Evolutionary conservation across 2,888 invertebrate genomes (phyloP), one percentile per base, ranked within the genome.

Genomic region (Dusona sp.): DNA sequence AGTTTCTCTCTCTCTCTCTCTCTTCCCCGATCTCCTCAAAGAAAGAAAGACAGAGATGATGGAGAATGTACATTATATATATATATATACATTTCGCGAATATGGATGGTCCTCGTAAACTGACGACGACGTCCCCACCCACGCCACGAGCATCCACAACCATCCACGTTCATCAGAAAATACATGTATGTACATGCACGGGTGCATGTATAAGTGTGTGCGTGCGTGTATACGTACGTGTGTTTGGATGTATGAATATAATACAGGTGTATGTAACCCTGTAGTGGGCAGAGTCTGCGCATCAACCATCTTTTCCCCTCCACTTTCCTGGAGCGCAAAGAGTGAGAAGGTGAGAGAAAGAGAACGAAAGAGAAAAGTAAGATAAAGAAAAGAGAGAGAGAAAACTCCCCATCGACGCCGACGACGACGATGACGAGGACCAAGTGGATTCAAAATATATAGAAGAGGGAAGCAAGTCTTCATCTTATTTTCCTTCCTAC

Each of bases 261-360:
- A 42, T 11, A 48, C 67, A 45, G 57, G 33, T 74, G 54, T 79
- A 74, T 42, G 38, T 68, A 61, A 48, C 6, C 33, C 19, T 51
- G 13, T 65, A 67, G 79, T 64, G 80, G 48, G 57, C 83, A 80
- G 86, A 86, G 86, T 88, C 88, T 91, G 93, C 93, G 93, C 92
- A 92, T 90, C 90, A 86, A 88, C 90, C 89, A 93, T 92, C 92
- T 91, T 93, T 93, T 90, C 90, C 91, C 90, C 90, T 91, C 89
- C 73, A 68, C 68, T 54, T 36, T 57, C 48, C 25, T n/a, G 45
- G 29, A 73, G 83, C 67, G 74, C 65, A 68, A 38, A 85, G 75
- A 25, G 68, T 79, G 61, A 73, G 68, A 51, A 11, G 22, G 25
- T 19, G 61, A 36, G 51, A 75, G n/a, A 67, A 8, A 75, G 68